Conservation (phyloP, 2,797 vertebrate species). For the Coracias cyanogaster region DNA sequence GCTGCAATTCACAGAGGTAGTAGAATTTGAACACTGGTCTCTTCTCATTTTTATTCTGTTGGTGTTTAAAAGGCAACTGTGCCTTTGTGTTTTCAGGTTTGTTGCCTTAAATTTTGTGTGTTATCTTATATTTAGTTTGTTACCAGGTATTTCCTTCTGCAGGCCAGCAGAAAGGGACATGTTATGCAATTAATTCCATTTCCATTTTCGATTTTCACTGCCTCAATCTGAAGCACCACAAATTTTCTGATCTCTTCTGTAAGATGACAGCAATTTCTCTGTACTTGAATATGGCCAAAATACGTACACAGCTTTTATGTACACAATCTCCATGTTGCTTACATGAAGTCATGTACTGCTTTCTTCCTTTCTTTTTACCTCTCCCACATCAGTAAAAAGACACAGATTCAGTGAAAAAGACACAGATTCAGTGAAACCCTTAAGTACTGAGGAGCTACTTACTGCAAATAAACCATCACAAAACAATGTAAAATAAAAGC, state of each 20-base stretch:
- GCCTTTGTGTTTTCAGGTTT: background rate
- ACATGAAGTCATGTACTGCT: background rate
- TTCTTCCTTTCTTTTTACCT: background rate
- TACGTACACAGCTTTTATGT: background rate
- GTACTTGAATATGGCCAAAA: background rate
- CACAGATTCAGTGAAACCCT: background rate
- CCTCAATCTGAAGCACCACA: background rate
- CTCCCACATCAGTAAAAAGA: background rate
- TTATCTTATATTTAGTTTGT: background rate
- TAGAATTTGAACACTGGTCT: background rate
- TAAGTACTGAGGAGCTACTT: background rate
- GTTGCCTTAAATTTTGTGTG: background rate
- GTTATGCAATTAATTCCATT: background rate
- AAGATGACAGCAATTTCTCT: background rate
- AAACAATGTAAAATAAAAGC: background rate
- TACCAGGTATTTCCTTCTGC: background rate
- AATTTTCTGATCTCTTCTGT: background rate
- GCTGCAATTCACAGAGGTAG: background rate
- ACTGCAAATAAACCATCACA: background rate
- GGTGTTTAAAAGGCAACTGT: background rate
- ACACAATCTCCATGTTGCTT: background rate
- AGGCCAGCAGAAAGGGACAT: background rate
- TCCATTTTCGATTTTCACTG: background rate
- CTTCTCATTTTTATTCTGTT: background rate
- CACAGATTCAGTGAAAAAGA: background rate